These are phyloP conservation scores for Galagoides demidoff DNA, from an alignment of 2,797 vertebrate species.

Conservation along the genomic window DNA sequence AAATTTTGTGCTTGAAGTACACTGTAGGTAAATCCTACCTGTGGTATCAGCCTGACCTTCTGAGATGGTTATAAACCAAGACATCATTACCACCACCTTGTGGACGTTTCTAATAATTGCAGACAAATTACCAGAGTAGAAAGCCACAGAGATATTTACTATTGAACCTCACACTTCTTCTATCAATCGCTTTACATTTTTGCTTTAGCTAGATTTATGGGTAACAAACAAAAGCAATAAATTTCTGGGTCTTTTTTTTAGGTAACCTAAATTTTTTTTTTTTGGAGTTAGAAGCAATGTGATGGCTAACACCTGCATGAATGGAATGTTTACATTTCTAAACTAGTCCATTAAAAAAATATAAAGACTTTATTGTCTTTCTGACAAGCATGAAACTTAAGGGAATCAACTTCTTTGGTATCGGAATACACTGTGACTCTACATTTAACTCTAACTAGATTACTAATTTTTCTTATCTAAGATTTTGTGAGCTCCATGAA, in stretches of 20 bases:
- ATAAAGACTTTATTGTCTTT: not conserved
- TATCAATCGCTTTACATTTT: conserved; percentile 44
- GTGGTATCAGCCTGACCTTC: not conserved
- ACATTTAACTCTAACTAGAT: conserved; percentile 17
- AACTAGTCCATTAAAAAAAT: conserved; percentile 1
- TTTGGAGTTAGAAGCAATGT: conserved; percentile 27
- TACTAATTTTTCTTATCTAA: conserved; percentile 28
- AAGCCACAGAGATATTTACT: not conserved
- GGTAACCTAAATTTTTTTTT: not conserved
- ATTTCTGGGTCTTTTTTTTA: conserved; percentile 29
- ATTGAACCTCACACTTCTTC: conserved; percentile 18
- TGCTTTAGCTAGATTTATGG: conserved; percentile 30
- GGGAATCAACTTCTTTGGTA: conserved; percentile 18
- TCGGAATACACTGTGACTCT: not conserved
- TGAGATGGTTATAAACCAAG: conserved; percentile 41
- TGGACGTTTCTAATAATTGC: conserved; percentile 69
- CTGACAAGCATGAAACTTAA: not conserved
- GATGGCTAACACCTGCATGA: conserved; percentile 9
- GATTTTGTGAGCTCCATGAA: not conserved
- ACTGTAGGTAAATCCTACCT: not conserved
- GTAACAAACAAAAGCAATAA: conserved; percentile 28
- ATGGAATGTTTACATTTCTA: conserved; percentile 6
- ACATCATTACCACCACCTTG: conserved; percentile 65
- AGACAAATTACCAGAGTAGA: conserved; percentile 64
- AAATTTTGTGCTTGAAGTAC: conserved; percentile 33